Evolutionary conservation across 2,888 invertebrate species (phyloP).

Genomic region (Dasysyrphus tricinctus): DNA sequence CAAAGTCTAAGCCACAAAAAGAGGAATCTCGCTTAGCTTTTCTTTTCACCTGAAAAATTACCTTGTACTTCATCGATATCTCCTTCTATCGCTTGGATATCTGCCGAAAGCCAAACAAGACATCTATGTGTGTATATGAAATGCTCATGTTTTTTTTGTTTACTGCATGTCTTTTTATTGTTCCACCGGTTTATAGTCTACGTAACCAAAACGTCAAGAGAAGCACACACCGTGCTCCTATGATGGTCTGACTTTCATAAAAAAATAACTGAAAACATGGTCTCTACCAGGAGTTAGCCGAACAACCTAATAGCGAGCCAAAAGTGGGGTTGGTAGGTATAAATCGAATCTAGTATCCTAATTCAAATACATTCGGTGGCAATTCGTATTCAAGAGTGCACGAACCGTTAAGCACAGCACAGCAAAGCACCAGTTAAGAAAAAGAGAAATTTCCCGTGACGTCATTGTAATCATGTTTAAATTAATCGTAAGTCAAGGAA

Average conservation of each 20-base stretch:
- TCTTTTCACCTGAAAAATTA: conserved; percentile 63
- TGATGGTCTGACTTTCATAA: conserved; percentile 69
- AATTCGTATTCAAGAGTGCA: conserved; percentile 79
- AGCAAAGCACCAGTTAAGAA: conserved; percentile 5
- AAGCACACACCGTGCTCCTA: conserved; percentile 33
- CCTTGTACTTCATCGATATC: conserved; percentile 63
- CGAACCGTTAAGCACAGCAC: conserved; percentile 17
- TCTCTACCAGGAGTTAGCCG: conserved; percentile 44
- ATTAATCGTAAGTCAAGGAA: conserved; percentile 79
- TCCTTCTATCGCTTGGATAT: conserved; percentile 40
- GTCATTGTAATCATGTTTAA: conserved; percentile 79
- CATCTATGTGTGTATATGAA: conserved; percentile 43
- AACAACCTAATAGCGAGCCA: conserved; percentile 15
- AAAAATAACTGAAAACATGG: conserved; percentile 50
- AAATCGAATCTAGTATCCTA: conserved; percentile 83
- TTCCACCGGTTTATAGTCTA: conserved; percentile 65
- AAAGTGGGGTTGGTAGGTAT: conserved; percentile 79
- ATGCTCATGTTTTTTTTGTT: conserved; percentile 29
- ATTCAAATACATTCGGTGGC: conserved; percentile 80
- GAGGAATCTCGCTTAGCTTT: conserved; percentile 47
- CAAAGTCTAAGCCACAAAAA: conserved; percentile 32
- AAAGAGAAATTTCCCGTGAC: conserved; percentile 71
- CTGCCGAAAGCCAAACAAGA: conserved; percentile 38
- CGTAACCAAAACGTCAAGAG: conserved; percentile 62
- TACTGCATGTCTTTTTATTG: conserved; percentile 26